phyloP scores from a whole-genome alignment of 2,888 invertebrate species.

The Pyrrhosoma nymphula region DNA sequence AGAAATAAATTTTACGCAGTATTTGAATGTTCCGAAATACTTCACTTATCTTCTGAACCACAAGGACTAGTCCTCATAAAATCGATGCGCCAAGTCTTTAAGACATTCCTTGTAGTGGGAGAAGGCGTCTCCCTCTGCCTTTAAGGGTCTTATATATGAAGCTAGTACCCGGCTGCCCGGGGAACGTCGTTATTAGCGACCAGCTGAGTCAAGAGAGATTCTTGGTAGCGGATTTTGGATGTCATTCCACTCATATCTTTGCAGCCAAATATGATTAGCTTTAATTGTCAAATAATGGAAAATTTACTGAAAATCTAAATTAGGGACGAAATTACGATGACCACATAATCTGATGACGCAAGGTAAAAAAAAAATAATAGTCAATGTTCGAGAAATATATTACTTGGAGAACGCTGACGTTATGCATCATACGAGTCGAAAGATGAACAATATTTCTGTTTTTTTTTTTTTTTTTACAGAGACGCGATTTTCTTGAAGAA shows the following conservation, averaged over 20 bases:
- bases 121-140: slow-evolving; percentile 31
- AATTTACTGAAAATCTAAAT: too few species aligned
- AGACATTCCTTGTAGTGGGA: slow-evolving; percentile 27
- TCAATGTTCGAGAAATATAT: too few species aligned
- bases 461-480: too few species aligned
- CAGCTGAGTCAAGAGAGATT: slow-evolving; percentile 33
- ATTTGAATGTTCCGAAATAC: not conserved
- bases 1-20: not conserved
- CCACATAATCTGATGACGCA: too few species aligned
- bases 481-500: too few species aligned
- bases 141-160: not conserved
- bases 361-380: too few species aligned
- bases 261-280: too few species aligned
- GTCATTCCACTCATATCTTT: not conserved
- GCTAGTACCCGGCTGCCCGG: slow-evolving; percentile 46
- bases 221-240: not conserved
- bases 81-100: slow-evolving; percentile 27
- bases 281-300: too few species aligned
- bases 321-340: too few species aligned
- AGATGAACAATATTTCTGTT: too few species aligned
- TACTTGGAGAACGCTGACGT: too few species aligned
- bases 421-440: too few species aligned
- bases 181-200: slow-evolving; percentile 20
- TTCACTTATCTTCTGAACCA: not conserved
- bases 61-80: not conserved